Evolutionary conservation across 35 echinoderm and acorn worm genomes (phyloP), one percentile per base, ranked within the genome.

Genomic region (Ophioderma brevispina): DNA sequence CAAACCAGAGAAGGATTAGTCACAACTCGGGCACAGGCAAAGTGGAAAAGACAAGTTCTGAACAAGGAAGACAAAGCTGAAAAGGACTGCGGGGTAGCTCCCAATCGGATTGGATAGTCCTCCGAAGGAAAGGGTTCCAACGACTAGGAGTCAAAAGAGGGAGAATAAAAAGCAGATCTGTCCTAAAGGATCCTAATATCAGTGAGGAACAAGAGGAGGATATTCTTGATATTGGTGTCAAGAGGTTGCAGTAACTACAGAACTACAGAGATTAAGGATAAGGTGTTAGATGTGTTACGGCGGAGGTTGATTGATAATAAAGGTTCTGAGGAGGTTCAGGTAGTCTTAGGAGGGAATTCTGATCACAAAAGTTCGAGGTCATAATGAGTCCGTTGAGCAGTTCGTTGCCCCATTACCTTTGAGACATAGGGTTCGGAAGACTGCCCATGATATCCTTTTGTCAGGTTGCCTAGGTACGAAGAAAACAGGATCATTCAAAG

Each of bases 391-490:
- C 10, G 59, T 70, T 25, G 59, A 70, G 59, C 59, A 70, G 59
- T 70, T 70, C 10, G 59, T 70, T 13, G 59, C n/a, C 23, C 59
- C 59, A 25, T 15, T 15, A 25, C 3, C 28, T 70, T 70, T 70
- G 23, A 70, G 59, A 25, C n/a, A 2, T 18, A 70, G 23, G 2
- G 28, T 89, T 1, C 14, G 80, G 78, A 80, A 64, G 23, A 40
- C 78, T 31, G 87, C 87, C 38, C 89, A 91, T 85, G 89, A 91
- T 78, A 38, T 78, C 8, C 63, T 64, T 0, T 41, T 84, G 89
- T 81, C 81, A 46, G 89, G 89, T 32, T 81, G 85, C 41, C 13
- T 91, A 0, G 89, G 89, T 21, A 81, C 30, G n/a, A 85, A 81
- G 81, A 91, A 91, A 35, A 91, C 89, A 49, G 89, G 36, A 85